These are phyloP conservation scores for Lycophotia porphyrea DNA, from an alignment of 2,888 invertebrate genomes.

Conservation along the genomic window DNA sequence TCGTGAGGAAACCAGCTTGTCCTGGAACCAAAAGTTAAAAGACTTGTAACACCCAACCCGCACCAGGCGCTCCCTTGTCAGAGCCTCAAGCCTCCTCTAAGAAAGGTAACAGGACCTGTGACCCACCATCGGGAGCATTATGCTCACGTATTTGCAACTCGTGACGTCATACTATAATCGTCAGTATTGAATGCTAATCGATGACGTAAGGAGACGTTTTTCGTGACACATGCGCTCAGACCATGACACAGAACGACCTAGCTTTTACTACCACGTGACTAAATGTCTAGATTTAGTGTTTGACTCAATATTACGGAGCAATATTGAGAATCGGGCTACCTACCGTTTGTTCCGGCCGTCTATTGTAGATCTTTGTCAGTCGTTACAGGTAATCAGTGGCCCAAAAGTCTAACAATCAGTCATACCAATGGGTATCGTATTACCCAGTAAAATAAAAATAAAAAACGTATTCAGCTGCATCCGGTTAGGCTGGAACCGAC, in stretches of 20 bases:
- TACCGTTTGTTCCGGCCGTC: not conserved
- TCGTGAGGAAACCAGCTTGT: not conserved
- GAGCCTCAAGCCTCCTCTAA: not conserved
- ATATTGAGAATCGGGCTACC: not conserved
- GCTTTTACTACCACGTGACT: conserved; percentile 16
- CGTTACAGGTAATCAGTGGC: too few relatives aligned
- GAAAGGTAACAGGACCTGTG: too few relatives aligned
- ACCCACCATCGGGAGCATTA: not conserved
- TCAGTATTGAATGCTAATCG: conserved; percentile 27
- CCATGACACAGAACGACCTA: conserved; percentile 48
- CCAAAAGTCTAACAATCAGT: too few relatives aligned
- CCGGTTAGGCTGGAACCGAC: not conserved
- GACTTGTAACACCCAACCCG: not conserved
- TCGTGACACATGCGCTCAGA: conserved; percentile 27
- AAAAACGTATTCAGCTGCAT: not conserved
- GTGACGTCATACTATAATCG: conserved; percentile 27
- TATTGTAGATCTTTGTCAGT: not conserved
- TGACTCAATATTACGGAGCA: not conserved
- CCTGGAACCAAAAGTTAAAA: not conserved
- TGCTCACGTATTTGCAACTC: too few relatives aligned
- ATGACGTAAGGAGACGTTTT: conserved; percentile 40
- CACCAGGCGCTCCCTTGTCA: not conserved
- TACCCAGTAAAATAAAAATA: too few relatives aligned
- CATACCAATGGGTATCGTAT: too few relatives aligned
- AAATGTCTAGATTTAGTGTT: not conserved